These are phyloP conservation scores for Tupiocoris notatus DNA, from an alignment of 2,888 invertebrate species.

Conservation along the genomic window DNA sequence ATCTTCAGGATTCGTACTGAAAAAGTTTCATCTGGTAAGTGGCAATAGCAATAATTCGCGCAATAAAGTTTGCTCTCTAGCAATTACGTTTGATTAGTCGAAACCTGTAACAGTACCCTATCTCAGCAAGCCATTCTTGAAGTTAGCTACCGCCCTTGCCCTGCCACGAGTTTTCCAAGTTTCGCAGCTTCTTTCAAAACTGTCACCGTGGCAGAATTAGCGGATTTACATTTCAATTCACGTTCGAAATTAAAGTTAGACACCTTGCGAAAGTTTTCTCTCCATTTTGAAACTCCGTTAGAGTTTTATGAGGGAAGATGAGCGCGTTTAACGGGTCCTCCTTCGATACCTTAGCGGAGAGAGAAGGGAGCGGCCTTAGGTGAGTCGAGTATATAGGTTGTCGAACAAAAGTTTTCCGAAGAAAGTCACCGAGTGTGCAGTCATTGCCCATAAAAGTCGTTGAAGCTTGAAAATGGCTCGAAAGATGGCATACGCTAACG, in stretches of 20 bases:
- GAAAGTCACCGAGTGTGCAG: neutral
- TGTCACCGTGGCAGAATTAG: neutral
- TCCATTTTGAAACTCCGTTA: neutral
- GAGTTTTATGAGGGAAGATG: neutral
- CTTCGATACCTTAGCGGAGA: neutral
- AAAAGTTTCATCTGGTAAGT: no score
- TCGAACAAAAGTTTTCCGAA: slow-evolving; percentile 1
- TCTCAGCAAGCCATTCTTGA: no score
- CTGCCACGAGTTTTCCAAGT: neutral
- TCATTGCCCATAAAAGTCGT: slow-evolving; percentile 20
- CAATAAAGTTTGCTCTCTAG: no score
- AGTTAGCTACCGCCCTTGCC: no score
- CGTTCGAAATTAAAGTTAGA: neutral
- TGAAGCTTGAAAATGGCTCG: slow-evolving; percentile 11
- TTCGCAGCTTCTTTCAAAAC: neutral
- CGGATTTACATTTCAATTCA: neutral
- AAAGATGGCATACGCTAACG: neutral
- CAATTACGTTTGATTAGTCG: no score
- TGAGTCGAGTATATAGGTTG: neutral
- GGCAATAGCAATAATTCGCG: no score
- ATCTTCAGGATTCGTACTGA: no score
- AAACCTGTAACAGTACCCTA: no score
- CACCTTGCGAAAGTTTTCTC: neutral
- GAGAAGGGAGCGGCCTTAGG: neutral
- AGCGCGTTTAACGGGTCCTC: neutral